Evolutionary conservation across 2,888 invertebrate species (phyloP).

Genomic region (Hesperia comma): DNA sequence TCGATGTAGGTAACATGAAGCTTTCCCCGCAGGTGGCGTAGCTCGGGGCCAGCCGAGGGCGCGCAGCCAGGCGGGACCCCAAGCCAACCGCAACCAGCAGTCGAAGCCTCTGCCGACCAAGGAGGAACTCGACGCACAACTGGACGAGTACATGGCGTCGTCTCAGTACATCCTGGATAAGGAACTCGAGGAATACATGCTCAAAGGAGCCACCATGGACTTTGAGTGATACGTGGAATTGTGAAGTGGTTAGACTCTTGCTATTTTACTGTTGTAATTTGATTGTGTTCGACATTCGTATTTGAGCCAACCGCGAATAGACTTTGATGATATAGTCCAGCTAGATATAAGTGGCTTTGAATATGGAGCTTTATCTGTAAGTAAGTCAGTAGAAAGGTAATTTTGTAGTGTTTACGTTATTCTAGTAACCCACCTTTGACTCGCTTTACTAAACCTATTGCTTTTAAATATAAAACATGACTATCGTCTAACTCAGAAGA

Average conservation of each 20-base stretch:
- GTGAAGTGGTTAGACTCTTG: slow-evolving; percentile 4
- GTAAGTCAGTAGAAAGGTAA: background rate
- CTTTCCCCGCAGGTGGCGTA: background rate
- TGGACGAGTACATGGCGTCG: slow-evolving; percentile 89
- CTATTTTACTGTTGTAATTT: background rate
- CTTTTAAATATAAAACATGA: no score
- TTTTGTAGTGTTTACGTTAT: no score
- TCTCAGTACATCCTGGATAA: slow-evolving; percentile 83
- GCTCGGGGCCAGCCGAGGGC: slow-evolving; percentile 25
- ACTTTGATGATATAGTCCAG: background rate
- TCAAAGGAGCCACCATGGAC: slow-evolving; percentile 27
- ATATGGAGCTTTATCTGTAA: background rate
- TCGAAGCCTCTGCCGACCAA: slow-evolving; percentile 64
- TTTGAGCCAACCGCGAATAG: background rate
- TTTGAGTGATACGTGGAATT: slow-evolving; percentile 16
- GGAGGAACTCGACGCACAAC: slow-evolving; percentile 87
- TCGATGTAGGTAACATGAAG: no score
- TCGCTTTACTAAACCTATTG: no score
- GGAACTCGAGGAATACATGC: slow-evolving; percentile 84
- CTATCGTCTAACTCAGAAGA: no score
- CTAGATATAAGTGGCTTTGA: background rate
- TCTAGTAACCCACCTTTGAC: no score
- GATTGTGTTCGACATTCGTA: background rate
- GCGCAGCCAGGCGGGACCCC: slow-evolving; percentile 30
- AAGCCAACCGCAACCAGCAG: slow-evolving; percentile 38